phyloP scores from a whole-genome alignment of 1,140 invertebrate genomes.

The Spodoptera frugiperda region DNA sequence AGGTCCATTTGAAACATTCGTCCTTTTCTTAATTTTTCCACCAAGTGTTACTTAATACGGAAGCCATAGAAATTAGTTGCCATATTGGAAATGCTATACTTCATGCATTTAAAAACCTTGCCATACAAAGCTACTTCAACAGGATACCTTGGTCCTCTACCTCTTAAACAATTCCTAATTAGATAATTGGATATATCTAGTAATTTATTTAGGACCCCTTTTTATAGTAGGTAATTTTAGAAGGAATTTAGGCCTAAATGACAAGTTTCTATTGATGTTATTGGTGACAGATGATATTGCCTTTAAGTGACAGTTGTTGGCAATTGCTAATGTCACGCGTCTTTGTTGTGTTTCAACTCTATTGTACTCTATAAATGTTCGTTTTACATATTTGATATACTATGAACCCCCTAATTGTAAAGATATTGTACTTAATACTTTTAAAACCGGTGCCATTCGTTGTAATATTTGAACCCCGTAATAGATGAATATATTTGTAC shows the following conservation, averaged over 20 bases:
- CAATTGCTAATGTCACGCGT: conserved; percentile 1
- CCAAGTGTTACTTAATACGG: background rate
- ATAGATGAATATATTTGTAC: conserved; percentile 42
- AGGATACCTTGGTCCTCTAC: conserved; percentile 54
- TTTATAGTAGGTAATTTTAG: conserved; percentile 38
- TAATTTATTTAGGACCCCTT: conserved; percentile 25
- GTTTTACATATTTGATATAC: background rate
- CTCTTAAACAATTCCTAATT: conserved; percentile 48
- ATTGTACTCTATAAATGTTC: conserved; percentile 9
- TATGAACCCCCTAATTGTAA: background rate
- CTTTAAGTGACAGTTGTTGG: conserved; percentile 17
- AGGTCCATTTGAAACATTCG: background rate
- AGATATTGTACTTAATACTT: conserved; percentile 29
- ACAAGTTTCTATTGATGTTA: conserved; percentile 30
- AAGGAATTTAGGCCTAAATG: conserved; percentile 41
- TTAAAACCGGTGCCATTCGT: conserved; percentile 23
- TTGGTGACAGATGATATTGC: conserved; percentile 11
- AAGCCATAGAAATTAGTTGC: conserved; percentile 43
- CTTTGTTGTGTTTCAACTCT: background rate
- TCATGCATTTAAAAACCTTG: conserved; percentile 52
- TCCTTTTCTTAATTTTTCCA: background rate
- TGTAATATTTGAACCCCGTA: background rate
- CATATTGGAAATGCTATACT: conserved; percentile 36
- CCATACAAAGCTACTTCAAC: conserved; percentile 47
- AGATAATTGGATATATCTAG: conserved; percentile 48